Evolutionary conservation across 2,797 vertebrate species (phyloP).

Genomic region (Spea hammondii): DNA sequence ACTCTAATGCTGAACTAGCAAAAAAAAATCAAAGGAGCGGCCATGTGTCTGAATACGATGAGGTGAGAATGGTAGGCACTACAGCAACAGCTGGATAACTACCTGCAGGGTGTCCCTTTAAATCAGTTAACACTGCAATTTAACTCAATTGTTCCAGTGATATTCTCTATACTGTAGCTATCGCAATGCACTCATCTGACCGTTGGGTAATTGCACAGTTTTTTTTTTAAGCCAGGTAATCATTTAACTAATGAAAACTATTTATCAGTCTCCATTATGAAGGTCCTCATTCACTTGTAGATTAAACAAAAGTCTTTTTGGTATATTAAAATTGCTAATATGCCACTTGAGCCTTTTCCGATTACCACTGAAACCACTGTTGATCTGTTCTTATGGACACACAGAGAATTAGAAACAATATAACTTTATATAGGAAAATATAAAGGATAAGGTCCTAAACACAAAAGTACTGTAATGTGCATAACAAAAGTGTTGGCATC

Average conservation of each 20-base stretch:
- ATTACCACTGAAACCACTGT: constrained; percentile 28
- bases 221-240: constrained; percentile 43
- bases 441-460: neutral
- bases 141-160: neutral
- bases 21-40: no score
- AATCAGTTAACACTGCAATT: neutral
- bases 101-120: no score
- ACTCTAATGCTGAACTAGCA: no score
- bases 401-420: constrained; percentile 1
- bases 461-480: neutral
- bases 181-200: neutral
- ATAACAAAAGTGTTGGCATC: neutral
- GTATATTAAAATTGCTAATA: constrained; percentile 53
- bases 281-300: constrained; percentile 48
- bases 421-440: neutral
- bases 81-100: no score
- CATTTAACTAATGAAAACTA: constrained; percentile 59
- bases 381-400: constrained; percentile 2
- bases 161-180: neutral
- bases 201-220: constrained; percentile 19
- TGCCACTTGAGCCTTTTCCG: constrained; percentile 45
- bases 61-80: no score
- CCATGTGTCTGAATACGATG: no score
- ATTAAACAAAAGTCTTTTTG: constrained; percentile 53
- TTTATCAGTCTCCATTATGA: constrained; percentile 56